Conservation (phyloP, 1,140 invertebrate genomes). For the Cylas formicarius region DNA sequence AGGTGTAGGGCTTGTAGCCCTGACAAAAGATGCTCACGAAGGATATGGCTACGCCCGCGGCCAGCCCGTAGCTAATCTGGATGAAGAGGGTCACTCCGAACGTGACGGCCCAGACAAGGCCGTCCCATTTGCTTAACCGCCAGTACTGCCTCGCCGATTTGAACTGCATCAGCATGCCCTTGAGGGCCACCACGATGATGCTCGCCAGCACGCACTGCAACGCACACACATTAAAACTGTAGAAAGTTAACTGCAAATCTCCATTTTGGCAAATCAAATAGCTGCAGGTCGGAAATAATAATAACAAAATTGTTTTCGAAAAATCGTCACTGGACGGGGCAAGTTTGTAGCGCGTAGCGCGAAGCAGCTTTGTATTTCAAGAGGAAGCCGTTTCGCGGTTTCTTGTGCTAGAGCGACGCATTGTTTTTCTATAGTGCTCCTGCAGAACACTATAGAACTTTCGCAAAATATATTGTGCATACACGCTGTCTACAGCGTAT, state of each 20-base stretch:
- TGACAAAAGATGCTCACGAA: constrained; percentile 60
- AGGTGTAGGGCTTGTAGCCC: constrained; percentile 55
- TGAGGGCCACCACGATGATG: constrained; percentile 86
- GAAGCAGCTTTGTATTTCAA: too few relatives aligned
- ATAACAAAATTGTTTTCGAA: too few relatives aligned
- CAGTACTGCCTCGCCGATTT: constrained; percentile 44
- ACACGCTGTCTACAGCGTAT: too few relatives aligned
- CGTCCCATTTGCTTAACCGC: constrained; percentile 72
- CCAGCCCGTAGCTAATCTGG: constrained; percentile 74
- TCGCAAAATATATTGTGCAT: too few relatives aligned
- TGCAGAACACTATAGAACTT: too few relatives aligned
- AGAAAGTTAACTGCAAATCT: background rate
- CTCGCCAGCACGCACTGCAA: constrained; percentile 77
- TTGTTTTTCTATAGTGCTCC: too few relatives aligned
- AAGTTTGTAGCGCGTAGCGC: too few relatives aligned
- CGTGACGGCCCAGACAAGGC: constrained; percentile 77
- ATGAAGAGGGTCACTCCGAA: constrained; percentile 72
- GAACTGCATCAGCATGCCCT: constrained; percentile 73
- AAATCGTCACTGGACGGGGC: too few relatives aligned
- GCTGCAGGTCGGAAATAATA: too few relatives aligned
- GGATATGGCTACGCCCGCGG: constrained; percentile 66
- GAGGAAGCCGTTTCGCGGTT: too few relatives aligned
- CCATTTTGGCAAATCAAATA: too few relatives aligned
- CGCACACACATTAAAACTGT: constrained; percentile 9
- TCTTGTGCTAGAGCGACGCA: too few relatives aligned